Evolutionary conservation across 2,797 vertebrate species (phyloP), one percentile per base, ranked within the genome.

Genomic region (Darevskia mixta): DNA sequence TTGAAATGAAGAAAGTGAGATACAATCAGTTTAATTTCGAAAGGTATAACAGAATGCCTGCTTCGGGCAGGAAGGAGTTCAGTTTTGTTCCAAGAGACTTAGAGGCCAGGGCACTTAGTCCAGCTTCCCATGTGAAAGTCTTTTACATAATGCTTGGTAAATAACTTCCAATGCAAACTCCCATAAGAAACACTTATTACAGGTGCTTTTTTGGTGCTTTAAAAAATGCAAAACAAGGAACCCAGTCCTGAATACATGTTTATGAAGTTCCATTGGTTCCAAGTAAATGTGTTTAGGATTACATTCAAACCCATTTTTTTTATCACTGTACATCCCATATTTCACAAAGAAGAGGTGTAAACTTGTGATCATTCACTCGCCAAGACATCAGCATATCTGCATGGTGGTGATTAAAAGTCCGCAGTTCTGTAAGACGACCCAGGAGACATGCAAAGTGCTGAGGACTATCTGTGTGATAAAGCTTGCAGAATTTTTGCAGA

Each of bases 261-360:
- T 72, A 77, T 88, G 90, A 89, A 92, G 71, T 90, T 83, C 25
- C 29, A 5, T 38, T 35, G 77, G 87, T 83, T 76, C 73, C 88
- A 64, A 67, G 29, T 38, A 86, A 1, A 18, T 77, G n/a, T 29
- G 81, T 8, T 69, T 85, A 82, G 8, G 27, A 38, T 82, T 43
- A 9, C 35, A 76, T 43, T 55, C 18, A 77, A 88, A 73, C 9
- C 18, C 10, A 88, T 82, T 8, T 73, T 11, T 27, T 8, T 38
- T 35, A 5, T 98, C 98, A 99, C 96, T 99, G 98, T 73, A 99
- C 98, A 13, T 99, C 99, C 99, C 99, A 99, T 97, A 99, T 98
- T 95, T 99, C 99, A 89, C 99, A 99, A 92, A 99, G 98, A 73
- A 99, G 97, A 0, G 99, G 99, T 29, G 98, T 99, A 92, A 99